These are phyloP conservation scores for Neopelma chrysocephalum DNA, from an alignment of 2,797 vertebrate genomes.

Conservation along the genomic window DNA sequence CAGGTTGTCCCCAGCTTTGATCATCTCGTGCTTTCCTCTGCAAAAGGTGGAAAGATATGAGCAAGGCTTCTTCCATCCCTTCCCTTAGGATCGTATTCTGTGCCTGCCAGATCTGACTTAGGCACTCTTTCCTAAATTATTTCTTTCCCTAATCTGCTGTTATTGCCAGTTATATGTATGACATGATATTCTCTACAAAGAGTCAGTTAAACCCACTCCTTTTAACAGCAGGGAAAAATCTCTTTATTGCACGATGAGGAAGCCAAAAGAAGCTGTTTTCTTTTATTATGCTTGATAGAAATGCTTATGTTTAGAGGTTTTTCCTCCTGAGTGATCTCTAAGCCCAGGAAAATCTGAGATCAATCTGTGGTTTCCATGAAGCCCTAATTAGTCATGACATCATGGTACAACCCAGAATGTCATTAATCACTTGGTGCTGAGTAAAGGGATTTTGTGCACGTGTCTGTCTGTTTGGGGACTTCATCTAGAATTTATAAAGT, in stretches of 20 bases:
- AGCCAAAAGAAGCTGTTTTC: background rate
- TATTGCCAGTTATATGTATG: background rate
- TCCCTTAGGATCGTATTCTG: background rate
- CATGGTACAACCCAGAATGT: background rate
- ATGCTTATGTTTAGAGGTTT: background rate
- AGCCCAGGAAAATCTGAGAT: slow-evolving; percentile 58
- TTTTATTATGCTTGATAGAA: slow-evolving; percentile 1
- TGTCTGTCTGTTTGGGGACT: background rate
- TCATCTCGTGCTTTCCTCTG: background rate
- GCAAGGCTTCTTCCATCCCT: background rate
- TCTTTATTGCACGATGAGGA: background rate
- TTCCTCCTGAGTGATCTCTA: slow-evolving; percentile 20
- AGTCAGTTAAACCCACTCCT: background rate
- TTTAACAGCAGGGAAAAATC: background rate
- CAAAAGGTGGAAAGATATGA: background rate
- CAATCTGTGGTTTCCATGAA: background rate
- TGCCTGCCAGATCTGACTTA: background rate
- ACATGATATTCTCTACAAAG: background rate
- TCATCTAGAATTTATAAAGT: background rate
- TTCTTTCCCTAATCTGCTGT: background rate
- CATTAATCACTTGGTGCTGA: background rate
- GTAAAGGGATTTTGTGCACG: background rate
- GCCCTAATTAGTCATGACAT: slow-evolving; percentile 38
- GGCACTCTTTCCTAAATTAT: background rate
- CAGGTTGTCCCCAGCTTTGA: background rate